Evolutionary conservation across 2,113 vertebrate genomes (phyloP).

Genomic region (Piliocolobus tephrosceles): DNA sequence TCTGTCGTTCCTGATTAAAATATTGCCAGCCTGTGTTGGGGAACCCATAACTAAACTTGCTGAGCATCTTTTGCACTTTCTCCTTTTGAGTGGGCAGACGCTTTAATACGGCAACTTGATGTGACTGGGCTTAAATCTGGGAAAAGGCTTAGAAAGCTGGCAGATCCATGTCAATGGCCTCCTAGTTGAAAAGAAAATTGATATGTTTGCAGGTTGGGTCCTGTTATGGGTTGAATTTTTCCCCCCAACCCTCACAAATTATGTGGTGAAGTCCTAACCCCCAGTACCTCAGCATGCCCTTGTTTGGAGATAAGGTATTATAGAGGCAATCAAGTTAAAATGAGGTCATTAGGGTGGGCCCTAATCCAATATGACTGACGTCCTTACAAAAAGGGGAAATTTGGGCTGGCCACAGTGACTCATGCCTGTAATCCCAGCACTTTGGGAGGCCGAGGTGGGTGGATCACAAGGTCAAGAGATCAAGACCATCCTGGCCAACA

Average conservation of each 20-base stretch:
- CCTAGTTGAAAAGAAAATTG: background rate
- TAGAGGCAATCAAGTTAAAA: background rate
- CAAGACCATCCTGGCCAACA: too few relatives aligned
- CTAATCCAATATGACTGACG: background rate
- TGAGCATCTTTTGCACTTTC: background rate
- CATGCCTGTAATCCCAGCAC: too few relatives aligned
- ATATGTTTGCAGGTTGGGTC: background rate
- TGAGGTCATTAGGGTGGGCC: background rate
- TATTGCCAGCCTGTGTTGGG: constrained; percentile 12
- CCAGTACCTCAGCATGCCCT: background rate
- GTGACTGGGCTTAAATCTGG: background rate
- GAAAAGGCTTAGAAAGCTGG: background rate
- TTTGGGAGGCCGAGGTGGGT: too few relatives aligned
- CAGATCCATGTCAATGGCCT: background rate
- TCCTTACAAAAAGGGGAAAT: background rate
- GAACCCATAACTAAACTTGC: background rate
- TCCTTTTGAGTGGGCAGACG: background rate
- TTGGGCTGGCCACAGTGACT: background rate
- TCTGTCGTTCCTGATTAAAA: constrained; percentile 43
- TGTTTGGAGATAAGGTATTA: background rate
- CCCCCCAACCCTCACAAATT: background rate
- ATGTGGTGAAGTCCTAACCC: background rate
- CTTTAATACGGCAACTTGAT: background rate
- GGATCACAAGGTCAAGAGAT: too few relatives aligned
- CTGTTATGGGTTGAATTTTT: background rate